Percentiles rank a stretch among this genome's conserved stretches.
Evolutionary conservation across 2,113 vertebrate species (phyloP).

Genomic region (Ophiodon elongatus): DNA sequence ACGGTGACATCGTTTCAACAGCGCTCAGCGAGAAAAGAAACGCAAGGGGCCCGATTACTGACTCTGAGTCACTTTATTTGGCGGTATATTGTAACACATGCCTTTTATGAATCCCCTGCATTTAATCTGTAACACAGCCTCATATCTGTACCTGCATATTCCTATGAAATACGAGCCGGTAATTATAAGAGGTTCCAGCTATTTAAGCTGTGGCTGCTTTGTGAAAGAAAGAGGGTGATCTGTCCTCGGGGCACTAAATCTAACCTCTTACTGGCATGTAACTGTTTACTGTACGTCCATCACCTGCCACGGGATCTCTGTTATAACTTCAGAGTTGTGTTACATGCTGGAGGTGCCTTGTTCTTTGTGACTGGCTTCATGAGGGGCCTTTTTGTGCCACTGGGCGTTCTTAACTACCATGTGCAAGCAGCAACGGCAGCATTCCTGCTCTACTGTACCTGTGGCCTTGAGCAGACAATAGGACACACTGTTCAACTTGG

Average conservation of each 20-base stretch:
- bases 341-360: conserved; percentile 35
- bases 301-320: conserved; percentile 1
- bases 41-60: background rate
- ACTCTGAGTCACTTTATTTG: background rate
- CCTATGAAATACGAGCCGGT: conserved; percentile 43
- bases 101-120: conserved; percentile 36
- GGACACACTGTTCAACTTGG: conserved; percentile 1
- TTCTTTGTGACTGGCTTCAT: conserved; percentile 57
- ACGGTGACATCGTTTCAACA: background rate
- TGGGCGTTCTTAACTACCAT: background rate
- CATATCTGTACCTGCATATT: conserved; percentile 11
- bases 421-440: background rate
- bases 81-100: background rate
- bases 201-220: conserved; percentile 10
- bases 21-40: no score
- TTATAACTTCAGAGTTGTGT: conserved; percentile 28
- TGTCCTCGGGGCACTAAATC: conserved; percentile 33
- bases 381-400: conserved; percentile 16
- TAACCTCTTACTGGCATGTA: conserved; percentile 7
- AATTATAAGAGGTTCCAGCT: conserved; percentile 22
- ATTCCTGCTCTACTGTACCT: background rate
- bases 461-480: conserved; percentile 1
- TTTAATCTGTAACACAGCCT: conserved; percentile 23
- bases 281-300: conserved; percentile 37
- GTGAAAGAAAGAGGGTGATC: conserved; percentile 31